Evolutionary conservation across 1,140 invertebrate species (phyloP).

Genomic region (Thaumatotibia leucotreta): DNA sequence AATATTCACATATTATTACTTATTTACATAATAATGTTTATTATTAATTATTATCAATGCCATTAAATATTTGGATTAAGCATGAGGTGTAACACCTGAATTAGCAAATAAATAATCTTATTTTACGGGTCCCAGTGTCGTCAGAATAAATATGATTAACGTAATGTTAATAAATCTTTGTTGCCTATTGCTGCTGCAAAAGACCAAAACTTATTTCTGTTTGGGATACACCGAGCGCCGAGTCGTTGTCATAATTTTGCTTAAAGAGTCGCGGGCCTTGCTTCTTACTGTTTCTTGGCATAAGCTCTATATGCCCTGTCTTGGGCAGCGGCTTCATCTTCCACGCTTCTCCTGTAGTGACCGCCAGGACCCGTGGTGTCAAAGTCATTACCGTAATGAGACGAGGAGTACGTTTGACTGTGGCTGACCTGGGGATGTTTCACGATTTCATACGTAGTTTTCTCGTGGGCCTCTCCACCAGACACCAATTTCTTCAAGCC

Average conservation of each 20-base stretch:
- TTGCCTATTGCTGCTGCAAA: conserved; percentile 38
- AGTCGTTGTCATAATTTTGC: conserved; percentile 47
- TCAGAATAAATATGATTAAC: conserved; percentile 36
- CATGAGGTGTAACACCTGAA: neutral
- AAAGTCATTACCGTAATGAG: conserved; percentile 82
- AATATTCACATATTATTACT: conserved; percentile 13
- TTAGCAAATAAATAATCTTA: neutral
- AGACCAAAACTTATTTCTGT: conserved; percentile 25
- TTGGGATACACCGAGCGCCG: conserved; percentile 33
- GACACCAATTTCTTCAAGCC: conserved; percentile 86
- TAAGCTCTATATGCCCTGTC: conserved; percentile 78
- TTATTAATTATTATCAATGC: conserved; percentile 11
- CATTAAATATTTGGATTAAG: conserved; percentile 15
- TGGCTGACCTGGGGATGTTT: conserved; percentile 89
- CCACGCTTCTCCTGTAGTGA: conserved; percentile 80
- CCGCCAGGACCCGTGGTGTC: conserved; percentile 76
- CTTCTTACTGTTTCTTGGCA: conserved; percentile 52
- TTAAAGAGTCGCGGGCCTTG: conserved; percentile 58
- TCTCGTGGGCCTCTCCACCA: conserved; percentile 80
- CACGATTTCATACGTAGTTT: conserved; percentile 89
- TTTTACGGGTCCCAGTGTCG: conserved; percentile 32
- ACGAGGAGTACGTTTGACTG: conserved; percentile 85
- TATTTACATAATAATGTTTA: conserved; percentile 16
- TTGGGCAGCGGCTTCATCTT: conserved; percentile 77
- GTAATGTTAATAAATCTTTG: conserved; percentile 20